phyloP scores from a whole-genome alignment of 1,140 invertebrate species.

The Lasioglossum albipes region DNA sequence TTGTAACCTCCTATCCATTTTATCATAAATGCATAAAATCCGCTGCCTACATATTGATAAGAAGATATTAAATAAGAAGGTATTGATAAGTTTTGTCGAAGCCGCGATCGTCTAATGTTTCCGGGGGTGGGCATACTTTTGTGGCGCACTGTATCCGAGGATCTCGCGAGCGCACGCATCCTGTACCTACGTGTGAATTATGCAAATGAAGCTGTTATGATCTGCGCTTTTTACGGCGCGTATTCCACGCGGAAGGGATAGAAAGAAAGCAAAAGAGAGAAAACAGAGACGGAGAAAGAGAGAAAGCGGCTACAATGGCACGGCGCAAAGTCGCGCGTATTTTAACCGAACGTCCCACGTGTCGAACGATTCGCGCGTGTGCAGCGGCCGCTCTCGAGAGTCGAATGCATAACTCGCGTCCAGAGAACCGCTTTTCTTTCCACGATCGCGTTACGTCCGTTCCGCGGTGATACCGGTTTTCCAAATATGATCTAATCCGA shows the following conservation, averaged over 20 bases:
- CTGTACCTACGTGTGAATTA: conserved; percentile 61
- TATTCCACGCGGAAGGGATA: not conserved
- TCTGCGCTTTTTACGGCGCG: conserved; percentile 39
- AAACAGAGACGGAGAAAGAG: not conserved
- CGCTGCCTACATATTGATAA: too few species aligned
- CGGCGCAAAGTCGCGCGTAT: conserved; percentile 48
- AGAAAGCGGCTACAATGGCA: conserved; percentile 37
- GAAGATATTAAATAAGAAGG: too few species aligned
- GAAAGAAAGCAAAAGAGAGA: conserved; percentile 17
- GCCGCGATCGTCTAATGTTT: too few species aligned
- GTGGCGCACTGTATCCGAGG: not conserved
- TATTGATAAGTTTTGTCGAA: too few species aligned
- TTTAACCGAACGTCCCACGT: conserved; percentile 55
- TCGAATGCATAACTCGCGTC: conserved; percentile 19
- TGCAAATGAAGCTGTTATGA: conserved; percentile 44
- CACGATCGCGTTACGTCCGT: conserved; percentile 6
- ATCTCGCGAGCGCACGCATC: conserved; percentile 38
- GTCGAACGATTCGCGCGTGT: conserved; percentile 42
- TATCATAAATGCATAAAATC: too few species aligned
- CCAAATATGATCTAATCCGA: conserved; percentile 59
- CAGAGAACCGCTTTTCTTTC: conserved; percentile 12
- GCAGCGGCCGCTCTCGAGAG: not conserved
- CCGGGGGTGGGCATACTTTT: too few species aligned
- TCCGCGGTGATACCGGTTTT: conserved; percentile 36
- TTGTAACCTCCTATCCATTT: too few species aligned